Evolutionary conservation across 2,113 vertebrate genomes (phyloP).

Genomic region (Forbesichthys papilliferus): DNA sequence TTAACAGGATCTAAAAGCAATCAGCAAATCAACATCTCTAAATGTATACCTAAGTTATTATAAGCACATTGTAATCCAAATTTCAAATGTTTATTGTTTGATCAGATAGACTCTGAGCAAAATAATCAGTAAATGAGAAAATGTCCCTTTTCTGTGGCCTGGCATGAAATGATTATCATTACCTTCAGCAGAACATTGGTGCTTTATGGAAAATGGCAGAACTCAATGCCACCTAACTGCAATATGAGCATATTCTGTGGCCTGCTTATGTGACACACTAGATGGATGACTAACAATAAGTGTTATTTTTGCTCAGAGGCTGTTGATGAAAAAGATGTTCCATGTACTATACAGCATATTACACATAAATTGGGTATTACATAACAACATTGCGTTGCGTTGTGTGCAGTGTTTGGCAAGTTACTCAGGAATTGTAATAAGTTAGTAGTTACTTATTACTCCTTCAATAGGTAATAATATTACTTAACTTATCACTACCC

Average conservation of each 20-base stretch:
- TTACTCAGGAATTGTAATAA: too few relatives aligned
- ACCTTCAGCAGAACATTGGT: constrained; percentile 2
- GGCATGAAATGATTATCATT: background rate
- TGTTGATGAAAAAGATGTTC: constrained; percentile 28
- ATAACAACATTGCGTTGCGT: constrained; percentile 52
- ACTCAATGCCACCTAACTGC: constrained; percentile 12
- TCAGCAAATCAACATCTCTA: too few relatives aligned
- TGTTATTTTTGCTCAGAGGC: constrained; percentile 43
- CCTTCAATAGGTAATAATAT: too few relatives aligned
- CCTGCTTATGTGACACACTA: constrained; percentile 12
- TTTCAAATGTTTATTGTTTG: too few relatives aligned
- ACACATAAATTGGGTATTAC: constrained; percentile 40
- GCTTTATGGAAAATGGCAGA: constrained; percentile 12
- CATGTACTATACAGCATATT: constrained; percentile 18
- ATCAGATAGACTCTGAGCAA: background rate
- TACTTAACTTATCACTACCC: too few relatives aligned
- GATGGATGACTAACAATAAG: constrained; percentile 48
- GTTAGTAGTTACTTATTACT: too few relatives aligned
- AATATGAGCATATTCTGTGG: constrained; percentile 8
- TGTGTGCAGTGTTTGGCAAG: constrained; percentile 9
- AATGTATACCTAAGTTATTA: too few relatives aligned
- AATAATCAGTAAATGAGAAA: background rate
- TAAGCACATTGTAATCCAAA: too few relatives aligned
- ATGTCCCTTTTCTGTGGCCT: background rate
- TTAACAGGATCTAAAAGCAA: too few relatives aligned